These are phyloP conservation scores for Prunella himalayana DNA, from an alignment of 2,113 vertebrate genomes.

Conservation along the genomic window DNA sequence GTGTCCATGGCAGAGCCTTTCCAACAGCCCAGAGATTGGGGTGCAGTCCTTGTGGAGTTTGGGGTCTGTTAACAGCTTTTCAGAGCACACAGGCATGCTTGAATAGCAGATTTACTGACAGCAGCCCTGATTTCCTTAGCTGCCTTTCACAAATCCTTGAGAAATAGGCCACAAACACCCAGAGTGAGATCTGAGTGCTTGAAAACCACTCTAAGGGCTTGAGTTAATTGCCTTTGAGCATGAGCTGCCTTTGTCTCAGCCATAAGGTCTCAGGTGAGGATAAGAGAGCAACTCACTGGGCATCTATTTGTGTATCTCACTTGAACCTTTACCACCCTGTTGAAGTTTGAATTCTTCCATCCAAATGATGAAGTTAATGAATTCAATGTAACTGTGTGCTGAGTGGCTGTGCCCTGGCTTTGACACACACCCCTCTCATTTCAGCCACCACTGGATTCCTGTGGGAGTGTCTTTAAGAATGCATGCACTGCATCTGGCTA, in stretches of 20 bases:
- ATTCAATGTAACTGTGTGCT: rapidly evolving
- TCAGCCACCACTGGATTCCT: neutral
- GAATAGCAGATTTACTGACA: neutral
- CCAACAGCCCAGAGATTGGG: neutral
- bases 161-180: neutral
- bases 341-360: neutral
- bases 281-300: neutral
- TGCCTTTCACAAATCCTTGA: neutral
- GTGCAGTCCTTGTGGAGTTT: rapidly evolving
- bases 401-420: neutral
- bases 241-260: neutral
- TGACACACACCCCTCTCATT: neutral
- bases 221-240: neutral
- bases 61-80: neutral
- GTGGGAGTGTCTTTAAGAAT: neutral
- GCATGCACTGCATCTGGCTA: neutral
- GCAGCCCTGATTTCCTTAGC: neutral
- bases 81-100: rapidly evolving
- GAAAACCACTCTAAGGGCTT: neutral
- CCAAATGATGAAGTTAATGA: neutral
- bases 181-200: neutral
- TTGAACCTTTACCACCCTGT: neutral
- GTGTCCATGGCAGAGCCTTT: neutral
- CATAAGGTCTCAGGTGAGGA: neutral
- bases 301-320: neutral